Base-by-base conservation (phyloP, 2,888 invertebrate genomes). In the Habroteleia sp. region DNA sequence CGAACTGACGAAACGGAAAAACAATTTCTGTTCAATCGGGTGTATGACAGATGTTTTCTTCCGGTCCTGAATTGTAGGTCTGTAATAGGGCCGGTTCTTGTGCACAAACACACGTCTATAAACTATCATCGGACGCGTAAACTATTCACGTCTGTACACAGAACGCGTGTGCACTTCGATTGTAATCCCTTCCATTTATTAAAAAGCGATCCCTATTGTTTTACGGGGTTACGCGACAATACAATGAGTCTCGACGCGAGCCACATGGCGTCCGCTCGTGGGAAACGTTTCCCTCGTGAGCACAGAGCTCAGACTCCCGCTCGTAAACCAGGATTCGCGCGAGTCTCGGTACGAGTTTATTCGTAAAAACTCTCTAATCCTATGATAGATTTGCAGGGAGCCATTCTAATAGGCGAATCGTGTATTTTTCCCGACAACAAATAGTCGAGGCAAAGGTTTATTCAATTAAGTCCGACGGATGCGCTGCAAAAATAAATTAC, bases 121-220 rank as follows among this genome's bases (percentile, higher is more conserved):
- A 74, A 74, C 68, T 65, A 74, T 68, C 63, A 60, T 50, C 60
- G 63, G 31, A 25, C 58, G 48, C 39, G 62, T 13, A 56, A 62
- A 62, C 44, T 31, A 31, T 31, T 7, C 39, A 41, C 62, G 52
- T 37, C 52, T 54, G 62, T 73, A 42, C 46, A 54, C 42, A 37
- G 29, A 37, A 42, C 65, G 54, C 52, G 71, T 39, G 63, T 39
- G 44, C 56, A 72, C 71, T 66, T 37, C 16, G 69, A 79, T 80
- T 81, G 84, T 81, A 82, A 84, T 83, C 82, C 82, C 79, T 80
- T 82, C 81, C 81, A 84, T 84, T 85, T 84, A 83, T 85, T 83
- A 83, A 84, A 83, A 83, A 80, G 82, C 81, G 81, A 85, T 84
- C 81, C 80, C 81, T 76, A 84, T 85, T 85, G 85, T 85, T 85